Evolutionary conservation across 2,888 invertebrate genomes (phyloP).

Genomic region (Nematopogon swammerdamellus): DNA sequence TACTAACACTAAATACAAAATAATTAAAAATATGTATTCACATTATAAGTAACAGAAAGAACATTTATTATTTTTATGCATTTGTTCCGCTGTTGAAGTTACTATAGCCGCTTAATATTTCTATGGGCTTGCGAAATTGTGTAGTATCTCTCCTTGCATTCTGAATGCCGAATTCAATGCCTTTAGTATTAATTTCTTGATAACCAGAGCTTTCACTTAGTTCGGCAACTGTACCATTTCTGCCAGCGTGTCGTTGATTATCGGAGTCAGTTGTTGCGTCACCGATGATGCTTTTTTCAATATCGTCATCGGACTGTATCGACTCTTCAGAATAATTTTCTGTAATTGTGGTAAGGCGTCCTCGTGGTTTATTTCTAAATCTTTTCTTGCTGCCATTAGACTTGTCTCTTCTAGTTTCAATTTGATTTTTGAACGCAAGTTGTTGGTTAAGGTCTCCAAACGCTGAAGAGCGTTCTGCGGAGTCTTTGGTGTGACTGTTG

Average conservation of each 20-base stretch:
- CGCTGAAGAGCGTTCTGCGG: conserved; percentile 12
- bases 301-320: conserved; percentile 27
- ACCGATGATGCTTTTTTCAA: conserved; percentile 30
- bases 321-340: conserved; percentile 21
- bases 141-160: neutral
- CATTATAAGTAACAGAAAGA: too few species aligned
- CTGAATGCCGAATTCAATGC: neutral
- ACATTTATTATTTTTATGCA: too few species aligned
- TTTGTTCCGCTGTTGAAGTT: neutral
- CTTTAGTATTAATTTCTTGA: neutral
- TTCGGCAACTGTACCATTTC: conserved; percentile 37
- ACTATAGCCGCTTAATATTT: neutral
- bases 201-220: conserved; percentile 28
- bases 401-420: conserved; percentile 34
- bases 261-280: conserved; percentile 32
- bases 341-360: conserved; percentile 25
- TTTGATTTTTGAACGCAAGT: conserved; percentile 27
- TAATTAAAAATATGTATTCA: too few species aligned
- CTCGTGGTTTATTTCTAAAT: conserved; percentile 33
- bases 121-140: neutral
- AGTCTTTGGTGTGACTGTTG: conserved; percentile 14
- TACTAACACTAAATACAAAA: too few species aligned
- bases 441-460: conserved; percentile 18
- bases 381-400: conserved; percentile 32
- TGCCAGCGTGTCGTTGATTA: conserved; percentile 37